Evolutionary conservation across 2,113 vertebrate species (phyloP).

Genomic region (Leptodactylus fuscus): DNA sequence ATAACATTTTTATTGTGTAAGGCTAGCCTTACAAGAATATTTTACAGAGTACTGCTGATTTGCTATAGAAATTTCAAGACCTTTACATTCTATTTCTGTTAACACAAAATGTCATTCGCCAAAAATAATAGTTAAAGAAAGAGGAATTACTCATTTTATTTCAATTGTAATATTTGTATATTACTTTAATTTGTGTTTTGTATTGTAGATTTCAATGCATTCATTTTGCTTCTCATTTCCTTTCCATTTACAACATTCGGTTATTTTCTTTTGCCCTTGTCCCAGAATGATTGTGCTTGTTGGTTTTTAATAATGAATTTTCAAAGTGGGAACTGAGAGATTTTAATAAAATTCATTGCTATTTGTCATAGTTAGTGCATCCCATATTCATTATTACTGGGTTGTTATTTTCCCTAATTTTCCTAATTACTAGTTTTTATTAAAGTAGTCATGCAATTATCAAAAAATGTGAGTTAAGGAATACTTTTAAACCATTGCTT

Average conservation of each 20-base stretch:
- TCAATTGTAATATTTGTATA: conserved; percentile 16
- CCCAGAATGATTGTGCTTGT: not conserved
- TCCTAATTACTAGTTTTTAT: too few species aligned
- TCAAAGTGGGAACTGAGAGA: not conserved
- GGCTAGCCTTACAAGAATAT: conserved; percentile 2
- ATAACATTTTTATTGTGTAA: not conserved
- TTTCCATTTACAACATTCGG: not conserved
- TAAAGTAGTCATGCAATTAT: too few species aligned
- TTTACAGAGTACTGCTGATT: conserved; percentile 22
- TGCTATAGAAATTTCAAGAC: conserved; percentile 22
- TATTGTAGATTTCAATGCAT: not conserved
- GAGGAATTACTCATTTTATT: not conserved
- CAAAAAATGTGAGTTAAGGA: too few species aligned
- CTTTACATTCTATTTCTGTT: conserved; percentile 22
- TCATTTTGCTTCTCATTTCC: not conserved
- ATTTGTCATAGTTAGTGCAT: not conserved
- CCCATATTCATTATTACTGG: too few species aligned
- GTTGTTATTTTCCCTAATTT: too few species aligned
- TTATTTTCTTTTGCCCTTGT: not conserved
- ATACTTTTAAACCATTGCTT: too few species aligned
- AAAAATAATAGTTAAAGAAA: conserved; percentile 4
- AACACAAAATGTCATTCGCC: conserved; percentile 31
- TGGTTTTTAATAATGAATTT: not conserved
- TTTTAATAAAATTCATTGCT: not conserved
- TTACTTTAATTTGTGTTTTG: not conserved